Conservation (phyloP, 2,113 vertebrate genomes). For the Fregata magnificens region DNA sequence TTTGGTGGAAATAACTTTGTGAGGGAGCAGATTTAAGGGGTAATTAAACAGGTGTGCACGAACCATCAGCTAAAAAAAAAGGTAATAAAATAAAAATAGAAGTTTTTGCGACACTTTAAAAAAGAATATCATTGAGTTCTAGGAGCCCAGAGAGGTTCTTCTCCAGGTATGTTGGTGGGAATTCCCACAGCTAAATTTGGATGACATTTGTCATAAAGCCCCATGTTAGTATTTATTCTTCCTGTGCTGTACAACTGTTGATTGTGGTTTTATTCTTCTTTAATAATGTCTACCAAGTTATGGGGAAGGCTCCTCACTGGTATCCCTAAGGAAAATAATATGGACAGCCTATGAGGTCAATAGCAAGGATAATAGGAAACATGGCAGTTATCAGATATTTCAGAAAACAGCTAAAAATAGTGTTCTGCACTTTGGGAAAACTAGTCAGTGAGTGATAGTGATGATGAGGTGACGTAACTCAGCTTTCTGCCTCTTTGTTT, state of each 20-base stretch:
- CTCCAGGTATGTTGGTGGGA: background rate
- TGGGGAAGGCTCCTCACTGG: background rate
- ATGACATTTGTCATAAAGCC: background rate
- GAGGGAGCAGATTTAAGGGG: background rate
- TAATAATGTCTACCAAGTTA: background rate
- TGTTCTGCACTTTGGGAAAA: background rate
- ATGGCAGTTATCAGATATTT: background rate
- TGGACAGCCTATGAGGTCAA: background rate
- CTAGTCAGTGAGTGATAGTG: background rate
- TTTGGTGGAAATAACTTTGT: background rate
- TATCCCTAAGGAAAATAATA: background rate
- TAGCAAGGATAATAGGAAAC: background rate
- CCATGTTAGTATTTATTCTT: background rate
- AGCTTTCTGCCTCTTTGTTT: background rate
- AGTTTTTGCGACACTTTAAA: background rate
- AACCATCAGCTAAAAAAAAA: background rate
- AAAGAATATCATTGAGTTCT: background rate
- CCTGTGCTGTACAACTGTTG: background rate
- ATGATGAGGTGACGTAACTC: constrained; percentile 9
- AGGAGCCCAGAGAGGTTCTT: background rate
- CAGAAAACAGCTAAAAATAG: background rate
- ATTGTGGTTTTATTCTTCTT: background rate
- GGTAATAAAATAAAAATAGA: background rate
- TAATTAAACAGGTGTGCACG: background rate
- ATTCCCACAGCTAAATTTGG: background rate